Conservation (phyloP, 2,888 invertebrate species). For the Dicyrtoma fusca region DNA sequence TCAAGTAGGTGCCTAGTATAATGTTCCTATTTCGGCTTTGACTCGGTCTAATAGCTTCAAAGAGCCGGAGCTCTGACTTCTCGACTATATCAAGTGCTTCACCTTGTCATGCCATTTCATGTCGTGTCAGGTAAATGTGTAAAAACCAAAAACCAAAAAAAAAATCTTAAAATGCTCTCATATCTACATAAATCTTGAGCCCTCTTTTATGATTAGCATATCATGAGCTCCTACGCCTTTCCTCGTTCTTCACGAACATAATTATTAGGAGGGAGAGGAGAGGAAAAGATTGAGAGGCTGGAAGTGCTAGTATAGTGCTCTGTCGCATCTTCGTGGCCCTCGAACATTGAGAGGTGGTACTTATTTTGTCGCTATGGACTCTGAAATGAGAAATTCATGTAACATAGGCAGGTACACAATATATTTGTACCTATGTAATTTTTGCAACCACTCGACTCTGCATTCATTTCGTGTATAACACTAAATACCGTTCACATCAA, state of each 20-base stretch:
- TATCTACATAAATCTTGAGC: constrained; percentile 1
- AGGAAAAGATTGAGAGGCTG: no score
- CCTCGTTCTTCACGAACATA: constrained; percentile 11
- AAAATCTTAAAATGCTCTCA: constrained; percentile 13
- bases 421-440: constrained; percentile 1
- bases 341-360: not conserved
- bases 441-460: constrained; percentile 11
- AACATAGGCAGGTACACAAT: no score
- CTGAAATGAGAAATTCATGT: no score
- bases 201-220: not conserved
- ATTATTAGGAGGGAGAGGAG: constrained; percentile 1
- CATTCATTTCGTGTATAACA: not conserved
- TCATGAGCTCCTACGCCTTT: constrained; percentile 22
- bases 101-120: no score
- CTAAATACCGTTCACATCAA: not conserved
- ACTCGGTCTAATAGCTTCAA: no score
- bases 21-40: no score
- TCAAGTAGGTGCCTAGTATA: no score
- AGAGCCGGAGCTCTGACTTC: no score
- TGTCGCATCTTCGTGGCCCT: constrained; percentile 23
- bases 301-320: not conserved
- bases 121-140: not conserved
- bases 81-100: no score
- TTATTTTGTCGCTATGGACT: not conserved
- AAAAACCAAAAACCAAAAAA: not conserved